These are phyloP conservation scores for Caracal caracal DNA, from an alignment of 2,113 vertebrate species.

Conservation along the genomic window DNA sequence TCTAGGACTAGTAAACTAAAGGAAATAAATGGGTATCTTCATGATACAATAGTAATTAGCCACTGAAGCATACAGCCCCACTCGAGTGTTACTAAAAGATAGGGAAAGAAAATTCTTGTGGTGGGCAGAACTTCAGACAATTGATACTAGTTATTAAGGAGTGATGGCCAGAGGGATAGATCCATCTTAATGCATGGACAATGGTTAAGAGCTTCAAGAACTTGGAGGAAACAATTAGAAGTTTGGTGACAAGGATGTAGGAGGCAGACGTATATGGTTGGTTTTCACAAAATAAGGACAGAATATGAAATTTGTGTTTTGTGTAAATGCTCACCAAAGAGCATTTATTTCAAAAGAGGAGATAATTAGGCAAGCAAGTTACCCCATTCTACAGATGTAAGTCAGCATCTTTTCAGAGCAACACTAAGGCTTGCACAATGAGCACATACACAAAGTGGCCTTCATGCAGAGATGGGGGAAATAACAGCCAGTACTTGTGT, in stretches of 20 bases:
- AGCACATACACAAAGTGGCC: neutral
- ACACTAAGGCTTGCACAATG: neutral
- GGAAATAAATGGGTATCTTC: neutral
- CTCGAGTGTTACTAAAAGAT: neutral
- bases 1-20: neutral
- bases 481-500: neutral
- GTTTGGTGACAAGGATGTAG: neutral
- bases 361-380: neutral
- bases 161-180: neutral
- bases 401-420: neutral
- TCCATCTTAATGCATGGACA: too few relatives aligned
- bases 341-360: neutral
- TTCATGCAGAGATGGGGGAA: neutral
- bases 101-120: neutral
- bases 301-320: neutral
- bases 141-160: neutral
- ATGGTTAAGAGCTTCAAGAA: neutral
- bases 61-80: neutral
- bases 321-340: neutral
- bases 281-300: neutral
- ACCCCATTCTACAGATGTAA: neutral
- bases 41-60: neutral
- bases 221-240: neutral
- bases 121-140: neutral
- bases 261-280: neutral